phyloP scores from a whole-genome alignment of 2,888 invertebrate species.

The Oscheius myriophilus region DNA sequence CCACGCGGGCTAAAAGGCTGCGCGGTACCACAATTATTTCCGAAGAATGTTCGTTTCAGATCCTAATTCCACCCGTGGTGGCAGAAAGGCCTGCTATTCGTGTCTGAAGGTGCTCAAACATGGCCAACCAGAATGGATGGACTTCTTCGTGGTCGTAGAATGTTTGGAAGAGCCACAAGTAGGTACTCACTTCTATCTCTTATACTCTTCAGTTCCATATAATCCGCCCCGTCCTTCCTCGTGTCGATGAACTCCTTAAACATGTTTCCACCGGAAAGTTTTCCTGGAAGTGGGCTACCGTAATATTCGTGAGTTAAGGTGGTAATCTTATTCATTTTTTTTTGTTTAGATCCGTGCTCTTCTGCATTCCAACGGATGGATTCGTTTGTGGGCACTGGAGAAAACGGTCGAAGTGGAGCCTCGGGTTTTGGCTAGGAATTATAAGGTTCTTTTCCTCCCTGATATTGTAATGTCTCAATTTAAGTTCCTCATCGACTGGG shows the following conservation, averaged over 20 bases:
- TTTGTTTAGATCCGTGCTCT: constrained; percentile 34
- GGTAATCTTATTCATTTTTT: not conserved
- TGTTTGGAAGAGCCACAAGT: constrained; percentile 60
- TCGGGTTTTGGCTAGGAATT: constrained; percentile 8
- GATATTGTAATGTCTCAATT: constrained; percentile 7
- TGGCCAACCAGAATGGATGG: constrained; percentile 23
- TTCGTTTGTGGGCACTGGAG: constrained; percentile 56
- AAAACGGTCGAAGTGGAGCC: constrained; percentile 35
- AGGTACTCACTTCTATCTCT: not conserved
- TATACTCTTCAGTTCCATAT: constrained; percentile 43
- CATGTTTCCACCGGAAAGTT: constrained; percentile 23
- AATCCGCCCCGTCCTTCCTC: constrained; percentile 43
- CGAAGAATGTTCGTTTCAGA: too few relatives aligned
- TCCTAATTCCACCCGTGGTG: constrained; percentile 34
- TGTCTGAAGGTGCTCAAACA: constrained; percentile 43
- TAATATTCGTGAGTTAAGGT: constrained; percentile 32
- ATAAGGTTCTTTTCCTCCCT: not conserved
- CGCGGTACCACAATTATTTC: too few relatives aligned
- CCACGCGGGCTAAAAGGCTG: too few relatives aligned
- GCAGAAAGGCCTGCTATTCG: constrained; percentile 46
- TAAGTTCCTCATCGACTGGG: constrained; percentile 38
- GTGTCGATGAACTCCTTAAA: constrained; percentile 34
- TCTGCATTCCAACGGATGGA: constrained; percentile 60
- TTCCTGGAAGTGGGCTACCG: constrained; percentile 34
- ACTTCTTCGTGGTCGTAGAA: constrained; percentile 45